A percentile compares a stretch with the other conserved stretches of the same genome.
Conservation (phyloP, 2,888 invertebrate genomes). For the Drosophila kambysellisi region DNA sequence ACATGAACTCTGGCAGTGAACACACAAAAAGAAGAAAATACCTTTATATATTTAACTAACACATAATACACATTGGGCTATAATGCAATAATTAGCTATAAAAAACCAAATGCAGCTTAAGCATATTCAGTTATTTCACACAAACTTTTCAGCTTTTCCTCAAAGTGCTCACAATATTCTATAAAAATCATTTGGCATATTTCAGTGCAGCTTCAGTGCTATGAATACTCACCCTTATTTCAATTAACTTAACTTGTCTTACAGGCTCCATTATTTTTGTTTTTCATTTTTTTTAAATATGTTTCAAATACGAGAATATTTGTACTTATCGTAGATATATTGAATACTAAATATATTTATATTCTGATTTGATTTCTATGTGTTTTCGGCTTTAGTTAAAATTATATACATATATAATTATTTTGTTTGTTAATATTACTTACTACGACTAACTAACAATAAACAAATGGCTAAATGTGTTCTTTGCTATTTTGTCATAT, state of each 20-base stretch:
- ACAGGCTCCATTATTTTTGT: conserved; percentile 24
- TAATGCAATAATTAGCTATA: conserved; percentile 66
- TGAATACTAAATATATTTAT: conserved; percentile 39
- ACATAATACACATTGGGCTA: conserved; percentile 53
- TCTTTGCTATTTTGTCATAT: conserved; percentile 78
- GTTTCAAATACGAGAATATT: conserved; percentile 43
- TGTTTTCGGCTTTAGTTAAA: conserved; percentile 37
- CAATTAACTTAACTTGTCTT: conserved; percentile 37
- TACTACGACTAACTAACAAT: conserved; percentile 52
- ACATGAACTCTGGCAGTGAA: conserved; percentile 43
- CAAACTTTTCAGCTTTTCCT: conserved; percentile 68
- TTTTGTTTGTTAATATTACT: conserved; percentile 46
- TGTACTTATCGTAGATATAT: conserved; percentile 64
- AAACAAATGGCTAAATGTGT: conserved; percentile 71
- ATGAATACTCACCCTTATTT: conserved; percentile 54
- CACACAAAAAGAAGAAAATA: conserved; percentile 28
- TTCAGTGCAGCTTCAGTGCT: conserved; percentile 65
- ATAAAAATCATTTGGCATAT: conserved; percentile 52
- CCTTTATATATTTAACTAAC: conserved; percentile 28
- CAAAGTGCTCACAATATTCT: conserved; percentile 56
- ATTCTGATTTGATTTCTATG: conserved; percentile 40
- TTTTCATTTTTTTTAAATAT: conserved; percentile 30
- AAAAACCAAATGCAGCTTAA: conserved; percentile 66
- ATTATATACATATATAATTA: conserved; percentile 14
- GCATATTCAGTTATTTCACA: conserved; percentile 69